Percentiles rank a stretch among this genome's conserved stretches.
Conservation (phyloP, 2,797 vertebrate genomes). For the Gymnocypris eckloni region DNA sequence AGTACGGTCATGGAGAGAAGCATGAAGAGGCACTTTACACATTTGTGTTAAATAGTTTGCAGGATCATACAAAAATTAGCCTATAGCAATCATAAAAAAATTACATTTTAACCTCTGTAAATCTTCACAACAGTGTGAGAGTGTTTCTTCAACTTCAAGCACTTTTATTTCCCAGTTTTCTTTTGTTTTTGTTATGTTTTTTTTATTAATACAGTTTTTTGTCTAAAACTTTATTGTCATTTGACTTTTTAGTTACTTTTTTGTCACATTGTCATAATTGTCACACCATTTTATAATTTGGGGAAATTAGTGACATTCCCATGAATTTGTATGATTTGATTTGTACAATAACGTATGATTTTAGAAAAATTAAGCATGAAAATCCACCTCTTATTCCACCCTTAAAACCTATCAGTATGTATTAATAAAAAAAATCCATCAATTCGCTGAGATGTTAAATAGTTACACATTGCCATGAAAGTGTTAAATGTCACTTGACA, state of each 20-base stretch:
- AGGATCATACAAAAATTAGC: background rate
- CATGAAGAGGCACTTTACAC: conserved; percentile 11
- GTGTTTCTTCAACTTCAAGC: background rate
- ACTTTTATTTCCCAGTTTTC: background rate
- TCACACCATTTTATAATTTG: background rate
- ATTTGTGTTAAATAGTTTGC: background rate
- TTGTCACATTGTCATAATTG: too few species aligned
- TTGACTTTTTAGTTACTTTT: background rate
- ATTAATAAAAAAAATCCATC: background rate
- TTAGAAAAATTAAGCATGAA: background rate
- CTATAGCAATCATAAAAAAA: background rate
- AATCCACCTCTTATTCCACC: background rate
- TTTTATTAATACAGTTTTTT: background rate
- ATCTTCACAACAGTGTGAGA: background rate
- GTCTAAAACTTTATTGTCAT: background rate
- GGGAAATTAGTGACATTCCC: background rate
- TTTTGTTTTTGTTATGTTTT: background rate
- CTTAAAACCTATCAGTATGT: background rate
- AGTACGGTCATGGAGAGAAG: background rate
- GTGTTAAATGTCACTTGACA: background rate
- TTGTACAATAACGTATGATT: background rate
- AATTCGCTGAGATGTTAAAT: background rate
- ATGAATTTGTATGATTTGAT: background rate
- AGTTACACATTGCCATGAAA: background rate
- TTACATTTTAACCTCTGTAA: background rate